Evolutionary conservation across 2,797 vertebrate species (phyloP).

Genomic region (Danio kyathit): DNA sequence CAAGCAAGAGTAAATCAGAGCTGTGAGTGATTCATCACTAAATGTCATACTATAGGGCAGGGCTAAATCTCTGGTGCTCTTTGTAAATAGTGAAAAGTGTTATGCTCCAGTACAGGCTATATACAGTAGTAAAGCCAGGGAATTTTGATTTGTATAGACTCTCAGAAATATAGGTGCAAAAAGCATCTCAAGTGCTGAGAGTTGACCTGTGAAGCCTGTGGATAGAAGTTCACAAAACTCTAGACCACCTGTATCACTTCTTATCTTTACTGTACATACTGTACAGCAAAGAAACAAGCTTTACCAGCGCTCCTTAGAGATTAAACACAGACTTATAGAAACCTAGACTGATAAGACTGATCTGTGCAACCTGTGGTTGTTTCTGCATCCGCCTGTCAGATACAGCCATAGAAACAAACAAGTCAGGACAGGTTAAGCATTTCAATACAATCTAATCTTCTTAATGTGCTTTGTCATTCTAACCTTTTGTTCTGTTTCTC

Average conservation of each 20-base stretch:
- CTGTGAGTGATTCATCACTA: slow-evolving; percentile 3
- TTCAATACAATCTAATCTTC: neutral
- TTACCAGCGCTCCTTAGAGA: neutral
- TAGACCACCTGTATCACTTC: neutral
- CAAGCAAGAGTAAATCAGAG: slow-evolving; percentile 11
- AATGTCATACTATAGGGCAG: neutral
- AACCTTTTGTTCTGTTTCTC: slow-evolving; percentile 8
- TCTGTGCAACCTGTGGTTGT: slow-evolving; percentile 1
- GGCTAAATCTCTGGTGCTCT: neutral
- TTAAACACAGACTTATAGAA: slow-evolving; percentile 15
- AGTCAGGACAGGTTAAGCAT: slow-evolving; percentile 24
- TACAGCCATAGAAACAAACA: slow-evolving; percentile 4
- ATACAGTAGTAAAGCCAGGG: neutral
- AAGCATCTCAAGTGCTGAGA: too few relatives aligned
- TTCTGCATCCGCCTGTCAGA: neutral
- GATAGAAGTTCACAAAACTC: neutral
- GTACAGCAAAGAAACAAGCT: neutral
- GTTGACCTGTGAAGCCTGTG: neutral
- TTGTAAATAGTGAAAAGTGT: neutral
- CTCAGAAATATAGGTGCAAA: too few relatives aligned
- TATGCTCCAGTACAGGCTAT: neutral
- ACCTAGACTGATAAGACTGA: neutral
- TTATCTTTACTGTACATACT: slow-evolving; percentile 2
- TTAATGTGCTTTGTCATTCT: neutral
- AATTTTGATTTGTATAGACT: neutral